These are phyloP conservation scores for Podargus strigoides DNA, from an alignment of 2,797 vertebrate species.

Conservation along the genomic window DNA sequence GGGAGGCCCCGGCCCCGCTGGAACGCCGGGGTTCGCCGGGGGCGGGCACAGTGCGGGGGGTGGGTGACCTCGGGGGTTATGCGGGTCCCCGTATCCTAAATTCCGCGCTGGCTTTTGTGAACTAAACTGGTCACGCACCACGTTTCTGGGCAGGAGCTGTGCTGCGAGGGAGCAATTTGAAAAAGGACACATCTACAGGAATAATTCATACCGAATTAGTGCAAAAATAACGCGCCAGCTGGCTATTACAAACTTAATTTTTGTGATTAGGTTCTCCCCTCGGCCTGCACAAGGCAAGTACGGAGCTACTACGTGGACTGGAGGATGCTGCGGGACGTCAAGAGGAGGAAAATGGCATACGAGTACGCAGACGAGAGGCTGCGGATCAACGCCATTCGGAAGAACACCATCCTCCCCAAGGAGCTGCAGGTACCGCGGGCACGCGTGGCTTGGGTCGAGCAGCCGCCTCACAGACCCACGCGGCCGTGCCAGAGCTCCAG, in stretches of 20 bases:
- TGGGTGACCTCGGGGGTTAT: too few relatives aligned
- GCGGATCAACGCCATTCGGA: conserved; percentile 90
- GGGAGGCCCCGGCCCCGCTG: neutral
- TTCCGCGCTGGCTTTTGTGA: neutral
- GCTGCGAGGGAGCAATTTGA: neutral
- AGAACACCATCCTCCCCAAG: conserved; percentile 91
- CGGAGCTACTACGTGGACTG: conserved; percentile 90
- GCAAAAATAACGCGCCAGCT: too few relatives aligned
- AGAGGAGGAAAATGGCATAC: conserved; percentile 87
- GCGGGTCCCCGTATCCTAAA: fast-evolving
- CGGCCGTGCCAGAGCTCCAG: too few relatives aligned
- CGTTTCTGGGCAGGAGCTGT: neutral
- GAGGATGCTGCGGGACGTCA: conserved; percentile 93
- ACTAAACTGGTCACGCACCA: fast-evolving
- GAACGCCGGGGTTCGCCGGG: too few relatives aligned
- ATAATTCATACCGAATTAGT: neutral
- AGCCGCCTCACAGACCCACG: too few relatives aligned
- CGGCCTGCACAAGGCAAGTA: conserved; percentile 65
- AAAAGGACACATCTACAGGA: neutral
- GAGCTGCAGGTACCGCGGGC: conserved; percentile 64
- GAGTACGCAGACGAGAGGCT: conserved; percentile 89
- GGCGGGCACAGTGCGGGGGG: neutral
- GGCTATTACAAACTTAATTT: neutral
- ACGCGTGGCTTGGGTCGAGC: too few relatives aligned
- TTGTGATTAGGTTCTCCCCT: conserved; percentile 1